Base-by-base conservation (phyloP, 2,113 vertebrate species). In the Peromyscus polionotus region DNA sequence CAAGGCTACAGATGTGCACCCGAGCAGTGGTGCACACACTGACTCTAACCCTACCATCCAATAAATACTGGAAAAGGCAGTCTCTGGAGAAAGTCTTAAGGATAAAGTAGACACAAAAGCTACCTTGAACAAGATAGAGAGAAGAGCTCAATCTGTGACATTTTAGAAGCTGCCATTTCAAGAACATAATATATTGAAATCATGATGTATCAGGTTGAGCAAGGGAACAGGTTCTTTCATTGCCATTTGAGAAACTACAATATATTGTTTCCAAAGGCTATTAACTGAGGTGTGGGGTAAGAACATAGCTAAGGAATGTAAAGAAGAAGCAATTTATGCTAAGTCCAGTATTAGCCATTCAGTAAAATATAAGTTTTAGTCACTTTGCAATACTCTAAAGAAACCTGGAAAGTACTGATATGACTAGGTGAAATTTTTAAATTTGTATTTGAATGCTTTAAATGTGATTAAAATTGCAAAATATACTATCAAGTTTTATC, bases 321-420 rank as follows among this genome's bases (percentile, higher is more conserved):
- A 76, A 84, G 68, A 96, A 92, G 86, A 91, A 96, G 31, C 59
- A 90, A 65, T 67, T 63, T 65, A 42, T 54, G 57, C 33, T 33
- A 76, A 59, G 16, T 48, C 10, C 90, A 48, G 39, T 85, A 90
- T 28, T 88, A 4, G 45, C 42, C 59, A 68, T 42, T 51, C 36
- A 20, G 7, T 77, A 77, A 36, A 86, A 45, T 22, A 51, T 7
- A 31, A 80, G 22, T 59, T 65, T 65, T 39, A 70, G 12, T 67
- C 10, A 22, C 54, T 91, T 20, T 36, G 19, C 67, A 51, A 54
- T 73, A 91, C 10, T 20, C 11, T 89, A 80, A 72, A 94, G 59
- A 93, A 28, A 28, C 9, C 4, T 79, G 16, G 7, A 13, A 96
- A 80, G 1, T 54, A 77, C 12, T 67, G 48, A 51, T 42, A 12